Evolutionary conservation across 1,140 invertebrate species (phyloP).

Genomic region (Varroa destructor): DNA sequence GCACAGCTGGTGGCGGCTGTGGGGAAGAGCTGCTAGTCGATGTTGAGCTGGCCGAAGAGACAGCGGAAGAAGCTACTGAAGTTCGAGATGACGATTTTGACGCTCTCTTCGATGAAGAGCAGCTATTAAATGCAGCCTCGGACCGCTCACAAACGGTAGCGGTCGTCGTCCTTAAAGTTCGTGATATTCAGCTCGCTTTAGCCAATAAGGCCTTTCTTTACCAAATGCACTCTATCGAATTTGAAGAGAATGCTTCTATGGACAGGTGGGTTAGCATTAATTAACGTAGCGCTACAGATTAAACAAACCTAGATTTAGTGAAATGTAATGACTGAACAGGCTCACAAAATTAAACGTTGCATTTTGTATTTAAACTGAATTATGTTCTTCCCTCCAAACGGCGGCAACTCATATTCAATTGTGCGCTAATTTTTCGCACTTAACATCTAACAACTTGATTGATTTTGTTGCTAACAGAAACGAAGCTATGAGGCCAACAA

Average conservation of each 20-base stretch:
- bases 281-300: not conserved
- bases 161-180: constrained; percentile 17
- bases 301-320: not conserved
- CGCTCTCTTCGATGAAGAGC: not conserved
- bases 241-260: constrained; percentile 19
- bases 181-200: constrained; percentile 12
- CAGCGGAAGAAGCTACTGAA: constrained; percentile 13
- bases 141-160: constrained; percentile 16
- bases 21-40: constrained; percentile 9
- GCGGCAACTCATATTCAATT: no score
- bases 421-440: no score
- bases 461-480: no score
- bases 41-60: constrained; percentile 17
- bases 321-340: no score
- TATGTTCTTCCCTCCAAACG: no score
- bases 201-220: constrained; percentile 10
- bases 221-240: constrained; percentile 27
- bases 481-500: no score
- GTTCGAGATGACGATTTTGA: constrained; percentile 4
- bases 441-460: no score
- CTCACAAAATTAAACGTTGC: no score
- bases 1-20: not conserved
- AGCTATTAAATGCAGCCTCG: constrained; percentile 2
- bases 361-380: no score
- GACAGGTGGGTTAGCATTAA: not conserved